Percentiles rank a stretch among this genome's conserved stretches.
Evolutionary conservation across 2,888 invertebrate species (phyloP).

Genomic region (Zygogramma bicolorata): DNA sequence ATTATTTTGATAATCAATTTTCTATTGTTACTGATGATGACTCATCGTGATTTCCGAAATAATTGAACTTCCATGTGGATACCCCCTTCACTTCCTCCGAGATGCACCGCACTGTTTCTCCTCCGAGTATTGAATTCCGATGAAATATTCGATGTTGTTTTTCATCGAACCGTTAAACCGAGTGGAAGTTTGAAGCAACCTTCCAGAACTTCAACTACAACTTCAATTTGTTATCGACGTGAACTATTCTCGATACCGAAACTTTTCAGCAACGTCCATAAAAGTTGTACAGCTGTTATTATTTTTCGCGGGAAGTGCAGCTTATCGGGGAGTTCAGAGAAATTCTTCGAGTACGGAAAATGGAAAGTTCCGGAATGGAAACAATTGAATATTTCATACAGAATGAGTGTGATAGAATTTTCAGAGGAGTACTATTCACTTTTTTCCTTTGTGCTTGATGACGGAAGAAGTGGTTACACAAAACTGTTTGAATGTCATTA

Average conservation of each 20-base stretch:
- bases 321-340: background rate
- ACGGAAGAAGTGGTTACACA: too few relatives aligned
- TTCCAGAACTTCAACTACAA: slow-evolving; percentile 20
- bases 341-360: background rate
- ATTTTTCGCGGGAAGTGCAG: background rate
- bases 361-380: background rate
- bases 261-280: slow-evolving; percentile 2
- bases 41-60: too few relatives aligned
- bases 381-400: background rate
- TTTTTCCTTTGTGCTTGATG: too few relatives aligned
- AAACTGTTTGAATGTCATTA: too few relatives aligned
- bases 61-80: too few relatives aligned
- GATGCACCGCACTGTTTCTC: background rate
- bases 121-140: background rate
- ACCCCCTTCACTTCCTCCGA: background rate
- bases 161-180: slow-evolving; percentile 25
- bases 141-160: slow-evolving; percentile 24
- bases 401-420: background rate
- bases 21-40: too few relatives aligned
- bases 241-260: slow-evolving; percentile 21
- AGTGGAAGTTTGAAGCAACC: slow-evolving; percentile 16
- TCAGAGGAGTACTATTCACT: background rate
- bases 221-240: slow-evolving; percentile 24
- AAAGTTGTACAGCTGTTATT: slow-evolving; percentile 13
- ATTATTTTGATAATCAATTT: too few relatives aligned